phyloP scores from a whole-genome alignment of 2,888 invertebrate genomes.

The Andricus quercusramuli region DNA sequence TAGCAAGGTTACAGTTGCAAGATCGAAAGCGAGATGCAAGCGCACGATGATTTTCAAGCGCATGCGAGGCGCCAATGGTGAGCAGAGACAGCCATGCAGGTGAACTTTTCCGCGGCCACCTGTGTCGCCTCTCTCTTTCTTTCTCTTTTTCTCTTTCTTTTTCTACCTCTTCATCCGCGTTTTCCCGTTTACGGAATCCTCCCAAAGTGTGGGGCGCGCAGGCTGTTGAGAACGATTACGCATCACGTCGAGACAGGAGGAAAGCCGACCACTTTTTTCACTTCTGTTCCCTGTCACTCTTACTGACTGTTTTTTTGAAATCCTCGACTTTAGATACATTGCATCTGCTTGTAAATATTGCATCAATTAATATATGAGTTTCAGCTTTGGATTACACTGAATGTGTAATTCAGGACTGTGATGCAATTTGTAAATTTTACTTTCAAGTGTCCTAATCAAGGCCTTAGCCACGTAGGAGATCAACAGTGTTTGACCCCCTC shows the following conservation, averaged over 20 bases:
- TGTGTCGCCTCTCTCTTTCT: constrained; percentile 58
- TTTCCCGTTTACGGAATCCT: constrained; percentile 54
- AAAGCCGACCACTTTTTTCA: neutral
- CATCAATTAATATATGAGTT: neutral
- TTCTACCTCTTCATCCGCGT: constrained; percentile 51
- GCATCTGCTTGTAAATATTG: neutral
- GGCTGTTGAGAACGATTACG: neutral
- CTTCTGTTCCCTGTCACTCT: neutral
- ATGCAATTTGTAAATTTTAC: too few species aligned
- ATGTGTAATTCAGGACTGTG: too few species aligned
- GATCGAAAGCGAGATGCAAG: constrained; percentile 47
- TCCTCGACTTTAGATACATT: neutral
- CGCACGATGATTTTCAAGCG: constrained; percentile 46
- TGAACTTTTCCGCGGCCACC: constrained; percentile 68
- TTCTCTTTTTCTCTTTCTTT: neutral
- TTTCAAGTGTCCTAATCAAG: too few species aligned
- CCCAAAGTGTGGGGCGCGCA: neutral
- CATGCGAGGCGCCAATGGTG: constrained; percentile 49
- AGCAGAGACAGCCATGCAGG: constrained; percentile 62
- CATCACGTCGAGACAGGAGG: neutral
- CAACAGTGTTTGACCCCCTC: too few species aligned
- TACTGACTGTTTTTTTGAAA: neutral
- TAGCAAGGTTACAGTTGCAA: constrained; percentile 42
- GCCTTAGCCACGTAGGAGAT: too few species aligned
- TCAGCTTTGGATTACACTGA: neutral